Percentiles rank a stretch among this genome's conserved stretches.
These are phyloP conservation scores for Apis florea DNA, from an alignment of 1,140 invertebrate genomes.

Conservation along the genomic window DNA sequence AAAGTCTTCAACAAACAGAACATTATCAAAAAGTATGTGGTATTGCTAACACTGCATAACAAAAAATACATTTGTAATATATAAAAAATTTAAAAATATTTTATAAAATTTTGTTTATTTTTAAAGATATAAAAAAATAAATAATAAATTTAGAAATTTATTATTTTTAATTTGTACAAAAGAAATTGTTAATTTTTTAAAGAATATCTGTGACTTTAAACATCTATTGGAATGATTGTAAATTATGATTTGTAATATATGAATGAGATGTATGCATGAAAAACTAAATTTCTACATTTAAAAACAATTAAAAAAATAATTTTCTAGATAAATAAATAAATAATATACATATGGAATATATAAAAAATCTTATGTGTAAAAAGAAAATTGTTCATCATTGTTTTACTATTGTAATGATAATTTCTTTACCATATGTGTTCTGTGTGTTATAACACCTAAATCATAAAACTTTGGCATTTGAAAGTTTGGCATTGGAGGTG, in stretches of 20 bases:
- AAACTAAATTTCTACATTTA: slow-evolving; percentile 10
- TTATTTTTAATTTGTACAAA: not conserved
- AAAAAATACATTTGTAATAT: not conserved
- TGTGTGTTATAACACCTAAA: slow-evolving; percentile 52
- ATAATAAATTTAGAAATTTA: not conserved
- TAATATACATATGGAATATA: slow-evolving; percentile 29
- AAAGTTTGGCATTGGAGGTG: slow-evolving; percentile 75
- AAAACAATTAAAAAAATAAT: slow-evolving; percentile 39
- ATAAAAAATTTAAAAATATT: not conserved
- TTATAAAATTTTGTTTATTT: not conserved
- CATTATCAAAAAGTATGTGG: slow-evolving; percentile 86
- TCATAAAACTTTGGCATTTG: slow-evolving; percentile 59
- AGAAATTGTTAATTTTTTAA: not conserved
- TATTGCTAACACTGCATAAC: slow-evolving; percentile 76
- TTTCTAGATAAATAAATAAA: slow-evolving; percentile 41
- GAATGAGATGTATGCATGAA: not conserved
- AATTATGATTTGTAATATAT: slow-evolving; percentile 5
- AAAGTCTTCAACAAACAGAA: slow-evolving; percentile 84
- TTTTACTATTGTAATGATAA: slow-evolving; percentile 48
- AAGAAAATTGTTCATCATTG: not conserved
- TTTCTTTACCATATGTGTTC: slow-evolving; percentile 70
- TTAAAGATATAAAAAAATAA: not conserved
- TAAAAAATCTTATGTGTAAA: not conserved
- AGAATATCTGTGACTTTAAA: not conserved
- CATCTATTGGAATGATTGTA: slow-evolving; percentile 18